Conservation (phyloP, 2,113 vertebrate species). For the Egretta garzetta region DNA sequence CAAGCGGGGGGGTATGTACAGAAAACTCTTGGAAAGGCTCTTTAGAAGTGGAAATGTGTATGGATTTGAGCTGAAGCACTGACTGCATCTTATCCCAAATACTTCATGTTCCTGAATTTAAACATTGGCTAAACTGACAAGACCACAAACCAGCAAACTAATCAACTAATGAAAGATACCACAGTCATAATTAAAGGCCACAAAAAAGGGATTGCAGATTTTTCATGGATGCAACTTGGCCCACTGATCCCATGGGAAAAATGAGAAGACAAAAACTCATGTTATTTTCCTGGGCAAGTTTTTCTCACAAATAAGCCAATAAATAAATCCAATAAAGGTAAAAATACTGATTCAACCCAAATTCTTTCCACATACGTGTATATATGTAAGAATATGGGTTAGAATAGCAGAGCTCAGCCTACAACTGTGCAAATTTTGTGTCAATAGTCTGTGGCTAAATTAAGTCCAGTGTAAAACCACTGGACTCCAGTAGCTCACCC, state of each 20-base stretch:
- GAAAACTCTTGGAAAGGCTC: not conserved
- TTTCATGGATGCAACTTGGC: not conserved
- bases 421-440: not conserved
- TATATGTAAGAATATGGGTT: not conserved
- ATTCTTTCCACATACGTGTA: not conserved
- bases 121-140: not conserved
- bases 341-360: not conserved
- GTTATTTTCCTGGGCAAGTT: not conserved
- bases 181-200: slow-evolving; percentile 43
- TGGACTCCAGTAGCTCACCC: not conserved
- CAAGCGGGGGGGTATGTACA: not conserved
- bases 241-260: not conserved
- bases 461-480: slow-evolving; percentile 46
- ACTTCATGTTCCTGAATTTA: not conserved
- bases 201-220: slow-evolving; percentile 2
- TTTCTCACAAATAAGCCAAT: not conserved
- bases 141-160: not conserved
- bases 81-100: not conserved
- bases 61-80: not conserved
- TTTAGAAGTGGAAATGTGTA: not conserved
- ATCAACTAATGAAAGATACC: not conserved
- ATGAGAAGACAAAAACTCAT: not conserved
- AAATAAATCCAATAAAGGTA: not conserved
- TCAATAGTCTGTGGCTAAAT: not conserved
- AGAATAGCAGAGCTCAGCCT: not conserved